phyloP scores from a whole-genome alignment of 2,888 invertebrate species.

The Euplexia lucipara region DNA sequence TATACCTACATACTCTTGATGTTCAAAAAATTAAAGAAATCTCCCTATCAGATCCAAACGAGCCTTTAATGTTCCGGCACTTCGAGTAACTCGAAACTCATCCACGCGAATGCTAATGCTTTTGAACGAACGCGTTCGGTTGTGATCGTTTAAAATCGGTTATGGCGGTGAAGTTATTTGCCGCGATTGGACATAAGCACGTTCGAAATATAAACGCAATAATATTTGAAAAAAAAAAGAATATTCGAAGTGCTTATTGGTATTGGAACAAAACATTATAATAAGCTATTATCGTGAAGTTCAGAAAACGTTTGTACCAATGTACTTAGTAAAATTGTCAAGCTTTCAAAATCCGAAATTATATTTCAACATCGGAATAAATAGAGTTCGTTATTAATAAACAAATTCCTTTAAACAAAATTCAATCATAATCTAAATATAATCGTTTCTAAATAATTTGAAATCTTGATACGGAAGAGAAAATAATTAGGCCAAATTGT shows the following conservation, averaged over 20 bases:
- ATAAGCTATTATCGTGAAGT: neutral
- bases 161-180: slow-evolving; percentile 48
- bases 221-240: slow-evolving; percentile 30
- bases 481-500: slow-evolving; percentile 31
- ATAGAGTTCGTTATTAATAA: neutral
- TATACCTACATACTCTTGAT: slow-evolving; percentile 25
- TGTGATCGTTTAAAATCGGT: slow-evolving; percentile 59
- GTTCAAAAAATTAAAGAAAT: slow-evolving; percentile 56
- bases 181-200: slow-evolving; percentile 27
- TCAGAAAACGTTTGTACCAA: neutral
- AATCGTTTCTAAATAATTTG: slow-evolving; percentile 10
- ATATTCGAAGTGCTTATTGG: slow-evolving; percentile 4
- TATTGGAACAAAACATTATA: neutral
- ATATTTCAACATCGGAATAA: neutral
- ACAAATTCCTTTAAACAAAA: slow-evolving; percentile 7
- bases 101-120: slow-evolving; percentile 57
- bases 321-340: neutral
- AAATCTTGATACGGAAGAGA: slow-evolving; percentile 2
- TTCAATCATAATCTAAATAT: slow-evolving; percentile 2
- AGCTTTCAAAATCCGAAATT: neutral
- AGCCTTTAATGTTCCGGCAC: slow-evolving; percentile 57
- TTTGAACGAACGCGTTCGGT: slow-evolving; percentile 58
- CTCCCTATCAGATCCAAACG: slow-evolving; percentile 50
- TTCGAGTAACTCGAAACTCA: slow-evolving; percentile 55
- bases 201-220: slow-evolving; percentile 23